These are phyloP conservation scores for Antennarius maculatus DNA, from an alignment of 2,797 vertebrate genomes.

Conservation along the genomic window DNA sequence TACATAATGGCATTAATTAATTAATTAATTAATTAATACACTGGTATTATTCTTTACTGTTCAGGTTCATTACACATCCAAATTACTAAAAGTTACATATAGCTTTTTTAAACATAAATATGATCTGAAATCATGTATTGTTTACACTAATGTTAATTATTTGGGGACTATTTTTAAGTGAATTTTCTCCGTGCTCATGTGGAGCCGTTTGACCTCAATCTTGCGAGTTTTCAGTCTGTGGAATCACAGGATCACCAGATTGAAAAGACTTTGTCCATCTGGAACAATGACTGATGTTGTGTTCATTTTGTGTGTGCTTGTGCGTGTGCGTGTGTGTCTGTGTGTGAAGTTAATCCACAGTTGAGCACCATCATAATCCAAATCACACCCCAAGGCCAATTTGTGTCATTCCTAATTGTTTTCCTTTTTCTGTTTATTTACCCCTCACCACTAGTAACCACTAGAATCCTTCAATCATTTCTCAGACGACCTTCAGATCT, in stretches of 20 bases:
- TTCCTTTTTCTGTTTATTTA: constrained; percentile 27
- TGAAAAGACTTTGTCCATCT: constrained; percentile 67
- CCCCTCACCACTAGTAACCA: neutral
- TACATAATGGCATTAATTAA: neutral
- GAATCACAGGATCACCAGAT: constrained; percentile 61
- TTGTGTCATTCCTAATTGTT: constrained; percentile 52
- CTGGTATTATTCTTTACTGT: constrained; percentile 48
- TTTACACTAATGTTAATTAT: constrained; percentile 12
- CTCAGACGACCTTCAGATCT: constrained; percentile 9
- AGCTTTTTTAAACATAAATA: neutral
- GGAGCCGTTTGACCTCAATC: constrained; percentile 36
- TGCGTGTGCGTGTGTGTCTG: constrained; percentile 21
- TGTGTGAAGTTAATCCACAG: constrained; percentile 67
- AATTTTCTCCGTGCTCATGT: constrained; percentile 25
- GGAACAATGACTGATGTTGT: constrained; percentile 69
- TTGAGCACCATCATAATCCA: constrained; percentile 68
- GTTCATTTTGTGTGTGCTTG: constrained; percentile 21
- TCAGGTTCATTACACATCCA: constrained; percentile 11
- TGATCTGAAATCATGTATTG: neutral
- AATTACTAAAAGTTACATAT: constrained; percentile 14
- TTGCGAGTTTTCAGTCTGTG: constrained; percentile 22
- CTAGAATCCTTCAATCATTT: constrained; percentile 13
- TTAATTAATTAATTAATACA: constrained; percentile 1
- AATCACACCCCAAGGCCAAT: constrained; percentile 67
- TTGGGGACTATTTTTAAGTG: constrained; percentile 26